Conservation (phyloP, 2,797 vertebrate species). For the Melanotaenia maccullochi region DNA sequence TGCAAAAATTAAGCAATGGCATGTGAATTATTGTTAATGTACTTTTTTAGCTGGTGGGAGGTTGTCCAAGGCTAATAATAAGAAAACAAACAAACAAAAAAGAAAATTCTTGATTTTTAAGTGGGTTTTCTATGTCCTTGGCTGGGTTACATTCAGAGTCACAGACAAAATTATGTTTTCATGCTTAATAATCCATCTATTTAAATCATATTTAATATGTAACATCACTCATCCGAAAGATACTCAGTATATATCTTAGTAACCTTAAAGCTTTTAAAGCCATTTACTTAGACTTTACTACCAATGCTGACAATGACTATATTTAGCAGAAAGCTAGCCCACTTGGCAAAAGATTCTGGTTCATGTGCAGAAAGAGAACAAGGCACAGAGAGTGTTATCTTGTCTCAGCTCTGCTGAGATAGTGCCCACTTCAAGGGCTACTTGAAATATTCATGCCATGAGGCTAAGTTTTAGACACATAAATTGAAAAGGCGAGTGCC, state of each 20-base stretch:
- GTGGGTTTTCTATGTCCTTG: too few relatives aligned
- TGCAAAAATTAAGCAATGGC: neutral
- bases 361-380: conserved; percentile 36
- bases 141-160: too few relatives aligned
- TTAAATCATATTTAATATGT: neutral
- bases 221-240: neutral
- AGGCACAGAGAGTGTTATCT: conserved; percentile 35
- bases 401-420: conserved; percentile 43
- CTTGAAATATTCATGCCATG: conserved; percentile 59
- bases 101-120: too few relatives aligned
- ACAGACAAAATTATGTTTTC: too few relatives aligned
- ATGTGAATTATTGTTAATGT: neutral
- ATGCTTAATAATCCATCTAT: too few relatives aligned
- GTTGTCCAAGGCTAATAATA: too few relatives aligned
- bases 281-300: neutral
- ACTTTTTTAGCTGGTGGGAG: too few relatives aligned
- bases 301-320: conserved; percentile 11
- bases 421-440: conserved; percentile 44
- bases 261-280: conserved; percentile 1
- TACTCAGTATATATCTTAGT: neutral
- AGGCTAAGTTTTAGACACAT: conserved; percentile 47
- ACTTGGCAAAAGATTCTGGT: conserved; percentile 32
- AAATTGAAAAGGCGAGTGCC: conserved; percentile 22
- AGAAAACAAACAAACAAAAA: too few relatives aligned
- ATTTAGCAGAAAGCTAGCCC: neutral